Evolutionary conservation across 1,140 invertebrate species (phyloP).

Genomic region (Drosophila triauraria): DNA sequence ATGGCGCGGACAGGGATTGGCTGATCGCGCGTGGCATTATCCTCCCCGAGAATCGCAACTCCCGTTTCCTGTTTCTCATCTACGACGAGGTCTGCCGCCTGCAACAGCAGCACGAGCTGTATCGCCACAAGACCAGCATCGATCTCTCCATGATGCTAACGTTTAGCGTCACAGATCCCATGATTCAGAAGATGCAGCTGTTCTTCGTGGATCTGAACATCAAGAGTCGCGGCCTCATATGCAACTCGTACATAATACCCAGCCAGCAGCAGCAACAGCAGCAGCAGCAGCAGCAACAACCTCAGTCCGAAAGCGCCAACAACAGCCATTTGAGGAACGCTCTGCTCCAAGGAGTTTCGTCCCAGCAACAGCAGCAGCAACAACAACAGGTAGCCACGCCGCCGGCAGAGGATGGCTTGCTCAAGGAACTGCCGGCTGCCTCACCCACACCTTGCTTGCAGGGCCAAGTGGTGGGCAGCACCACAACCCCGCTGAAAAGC

Average conservation of each 20-base stretch:
- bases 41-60: constrained; percentile 71
- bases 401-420: constrained; percentile 17
- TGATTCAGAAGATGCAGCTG: constrained; percentile 82
- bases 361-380: constrained; percentile 35
- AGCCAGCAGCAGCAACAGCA: constrained; percentile 41
- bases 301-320: constrained; percentile 19
- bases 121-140: constrained; percentile 68
- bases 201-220: constrained; percentile 84
- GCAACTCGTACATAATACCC: constrained; percentile 74
- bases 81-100: constrained; percentile 78
- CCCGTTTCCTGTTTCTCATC: constrained; percentile 80
- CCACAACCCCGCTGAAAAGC: constrained; percentile 49
- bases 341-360: constrained; percentile 46
- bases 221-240: constrained; percentile 81
- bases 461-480: constrained; percentile 62
- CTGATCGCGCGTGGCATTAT: constrained; percentile 74
- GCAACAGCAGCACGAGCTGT: constrained; percentile 72
- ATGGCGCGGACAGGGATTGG: constrained; percentile 81
- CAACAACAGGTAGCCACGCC: constrained; percentile 10
- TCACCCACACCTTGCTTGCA: constrained; percentile 61
- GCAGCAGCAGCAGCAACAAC: constrained; percentile 38
- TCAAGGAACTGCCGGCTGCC: constrained; percentile 51
- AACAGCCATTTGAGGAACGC: constrained; percentile 72
- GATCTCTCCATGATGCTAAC: constrained; percentile 75
- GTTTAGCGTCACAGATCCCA: constrained; percentile 75